A percentile compares a stretch with the other conserved stretches of the same genome.
phyloP scores from a whole-genome alignment of 2,888 invertebrate genomes.

The Galerucella pusilla region DNA sequence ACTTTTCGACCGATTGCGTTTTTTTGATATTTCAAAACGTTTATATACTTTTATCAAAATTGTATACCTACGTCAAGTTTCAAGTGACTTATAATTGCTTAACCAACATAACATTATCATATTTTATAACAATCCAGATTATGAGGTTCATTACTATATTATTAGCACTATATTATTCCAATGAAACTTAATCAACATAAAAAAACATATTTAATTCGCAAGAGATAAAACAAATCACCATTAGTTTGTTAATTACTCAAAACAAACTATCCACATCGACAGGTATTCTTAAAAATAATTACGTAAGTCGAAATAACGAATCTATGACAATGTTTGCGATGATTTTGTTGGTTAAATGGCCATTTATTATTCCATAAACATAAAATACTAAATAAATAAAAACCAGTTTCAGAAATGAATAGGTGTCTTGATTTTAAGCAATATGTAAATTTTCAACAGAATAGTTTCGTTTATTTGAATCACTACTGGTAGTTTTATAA shows the following conservation, averaged over 20 bases:
- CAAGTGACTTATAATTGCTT: too few species aligned
- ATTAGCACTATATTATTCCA: slow-evolving; percentile 25
- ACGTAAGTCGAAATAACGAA: slow-evolving; percentile 27
- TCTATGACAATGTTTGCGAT: slow-evolving; percentile 10
- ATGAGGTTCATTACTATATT: background rate
- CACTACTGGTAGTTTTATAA: too few species aligned
- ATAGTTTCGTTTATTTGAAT: too few species aligned
- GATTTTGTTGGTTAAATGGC: slow-evolving; percentile 7
- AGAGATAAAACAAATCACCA: slow-evolving; percentile 27
- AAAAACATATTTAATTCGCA: slow-evolving; percentile 24
- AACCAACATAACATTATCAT: background rate
- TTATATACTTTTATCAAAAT: too few species aligned
- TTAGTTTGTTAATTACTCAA: slow-evolving; percentile 32
- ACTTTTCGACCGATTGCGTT: too few species aligned
- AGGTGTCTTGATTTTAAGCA: too few species aligned
- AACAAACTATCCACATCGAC: slow-evolving; percentile 27
- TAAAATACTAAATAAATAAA: slow-evolving; percentile 1
- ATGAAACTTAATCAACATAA: slow-evolving; percentile 23
- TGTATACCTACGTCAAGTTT: too few species aligned
- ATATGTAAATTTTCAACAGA: too few species aligned
- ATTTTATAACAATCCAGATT: background rate
- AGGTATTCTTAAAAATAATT: slow-evolving; percentile 26
- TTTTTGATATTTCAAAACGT: too few species aligned
- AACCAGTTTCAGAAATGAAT: slow-evolving; percentile 1
- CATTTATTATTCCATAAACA: background rate